Percentiles rank a stretch among this genome's conserved stretches.
These are phyloP conservation scores for Scaptodrosophila latifasciaeformis DNA, from an alignment of 2,888 invertebrate genomes.

Conservation along the genomic window DNA sequence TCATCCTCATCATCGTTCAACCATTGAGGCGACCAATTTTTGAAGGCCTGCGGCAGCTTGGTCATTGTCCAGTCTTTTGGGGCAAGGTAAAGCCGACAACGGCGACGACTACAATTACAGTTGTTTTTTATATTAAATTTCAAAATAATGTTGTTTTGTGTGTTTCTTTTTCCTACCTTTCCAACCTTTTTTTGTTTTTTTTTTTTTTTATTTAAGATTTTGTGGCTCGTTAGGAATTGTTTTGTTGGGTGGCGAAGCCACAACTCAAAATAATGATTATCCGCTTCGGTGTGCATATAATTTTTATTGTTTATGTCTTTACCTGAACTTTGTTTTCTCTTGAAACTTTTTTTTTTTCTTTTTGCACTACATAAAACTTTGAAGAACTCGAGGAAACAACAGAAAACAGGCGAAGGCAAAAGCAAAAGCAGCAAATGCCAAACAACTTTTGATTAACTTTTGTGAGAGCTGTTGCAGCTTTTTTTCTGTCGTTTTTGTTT, in stretches of 20 bases:
- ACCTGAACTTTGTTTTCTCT: conserved; percentile 27
- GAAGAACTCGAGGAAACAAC: conserved; percentile 29
- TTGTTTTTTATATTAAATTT: conserved; percentile 34
- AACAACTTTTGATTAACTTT: conserved; percentile 54
- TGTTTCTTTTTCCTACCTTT: conserved; percentile 5
- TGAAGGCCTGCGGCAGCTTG: conserved; percentile 5
- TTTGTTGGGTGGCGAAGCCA: background rate
- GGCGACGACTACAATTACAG: conserved; percentile 28
- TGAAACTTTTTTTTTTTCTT: conserved; percentile 41
- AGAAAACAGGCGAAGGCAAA: conserved; percentile 17
- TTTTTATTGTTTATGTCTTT: conserved; percentile 14
- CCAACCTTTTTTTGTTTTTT: background rate
- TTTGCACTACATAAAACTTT: conserved; percentile 57
- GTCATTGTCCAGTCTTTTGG: conserved; percentile 22
- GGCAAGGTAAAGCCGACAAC: conserved; percentile 2
- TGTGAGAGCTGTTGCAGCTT: conserved; percentile 38
- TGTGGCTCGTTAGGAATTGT: too few species aligned
- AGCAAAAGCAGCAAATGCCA: conserved; percentile 6
- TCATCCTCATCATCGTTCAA: too few species aligned
- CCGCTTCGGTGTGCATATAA: conserved; percentile 13
- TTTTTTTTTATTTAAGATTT: background rate
- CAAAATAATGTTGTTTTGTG: conserved; percentile 38
- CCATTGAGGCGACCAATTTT: conserved; percentile 47
- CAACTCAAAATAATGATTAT: conserved; percentile 15
- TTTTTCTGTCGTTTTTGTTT: conserved; percentile 48